phyloP scores from a whole-genome alignment of 1,140 invertebrate genomes.

The Sminthurinus signatus region DNA sequence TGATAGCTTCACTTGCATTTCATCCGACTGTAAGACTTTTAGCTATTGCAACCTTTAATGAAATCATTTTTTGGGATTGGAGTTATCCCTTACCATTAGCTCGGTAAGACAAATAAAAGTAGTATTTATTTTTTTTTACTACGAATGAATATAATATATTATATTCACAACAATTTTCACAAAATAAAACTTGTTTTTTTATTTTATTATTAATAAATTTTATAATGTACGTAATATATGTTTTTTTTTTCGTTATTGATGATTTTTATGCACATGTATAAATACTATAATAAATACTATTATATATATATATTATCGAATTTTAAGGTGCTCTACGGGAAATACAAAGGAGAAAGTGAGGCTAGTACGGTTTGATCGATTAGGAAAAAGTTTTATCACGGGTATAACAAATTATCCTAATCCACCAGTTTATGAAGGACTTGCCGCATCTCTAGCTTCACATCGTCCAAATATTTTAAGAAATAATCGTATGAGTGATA shows the following conservation, averaged over 20 bases:
- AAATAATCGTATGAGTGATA: background rate
- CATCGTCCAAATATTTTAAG: constrained; percentile 35
- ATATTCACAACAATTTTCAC: too few species aligned
- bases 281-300: too few species aligned
- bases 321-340: constrained; percentile 57
- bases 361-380: constrained; percentile 77
- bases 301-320: too few species aligned
- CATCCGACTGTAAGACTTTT: constrained; percentile 74
- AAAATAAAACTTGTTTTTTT: too few species aligned
- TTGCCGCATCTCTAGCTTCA: background rate
- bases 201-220: too few species aligned
- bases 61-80: constrained; percentile 88
- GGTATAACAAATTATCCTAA: constrained; percentile 64
- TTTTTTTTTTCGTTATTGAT: too few species aligned
- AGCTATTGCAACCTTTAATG: constrained; percentile 77
- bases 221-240: too few species aligned
- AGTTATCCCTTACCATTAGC: constrained; percentile 64
- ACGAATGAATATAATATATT: too few species aligned
- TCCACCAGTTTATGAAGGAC: constrained; percentile 31
- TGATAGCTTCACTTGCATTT: constrained; percentile 79
- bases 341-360: constrained; percentile 69
- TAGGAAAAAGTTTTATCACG: constrained; percentile 75
- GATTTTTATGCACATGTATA: too few species aligned
- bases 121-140: too few species aligned
- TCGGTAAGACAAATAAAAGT: too few species aligned